Base-by-base conservation (phyloP, 2,888 invertebrate species). In the Zygothrica quintamaculata region DNA sequence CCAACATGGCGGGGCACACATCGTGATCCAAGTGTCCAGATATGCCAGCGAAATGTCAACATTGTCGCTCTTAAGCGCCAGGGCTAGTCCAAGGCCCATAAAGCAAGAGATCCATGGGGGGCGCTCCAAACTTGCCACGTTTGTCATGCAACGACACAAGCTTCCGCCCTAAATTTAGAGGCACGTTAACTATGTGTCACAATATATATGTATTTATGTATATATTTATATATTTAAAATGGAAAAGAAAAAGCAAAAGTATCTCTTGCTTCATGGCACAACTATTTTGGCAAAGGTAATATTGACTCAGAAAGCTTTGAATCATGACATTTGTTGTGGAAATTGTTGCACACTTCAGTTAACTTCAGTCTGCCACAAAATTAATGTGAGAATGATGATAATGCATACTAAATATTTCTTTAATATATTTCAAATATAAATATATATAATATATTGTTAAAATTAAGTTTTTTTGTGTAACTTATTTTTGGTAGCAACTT, bases 1-100 rank as follows among this genome's bases (percentile, higher is more conserved):
- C 57, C 43, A 59, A 58, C 76, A 69, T 57, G 60, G 67, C 46
- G 37, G 36, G 50, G 34, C 37, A 51, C 15, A 52, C 40, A 66
- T 74, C 59, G 72, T 59, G 79, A 81, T 81, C 52, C 66, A 75
- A 64, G 72, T 76, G 77, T 77, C 79, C 79, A 77, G 77, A 77
- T 77, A 72, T 60, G 58, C 56, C 58, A 65, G 55, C 62, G 43
- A 66, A 74, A 66, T 70, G 73, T 77, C 77, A 77, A 75, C 82
- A 77, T 76, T 77, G 78, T 69, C 76, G 79, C 61, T 52, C 59
- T 77, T 52, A 65, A 77, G 66, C 71, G 78, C 74, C 75, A 34
- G 56, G 31, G 47, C 47, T 47, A 26, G 15, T 3, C 58, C 58
- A 26, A 39, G 16, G 13, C 26, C 56, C 37, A 26, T 6, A 8